Conservation (phyloP, 2,113 vertebrate species). For the Willisornis vidua region DNA sequence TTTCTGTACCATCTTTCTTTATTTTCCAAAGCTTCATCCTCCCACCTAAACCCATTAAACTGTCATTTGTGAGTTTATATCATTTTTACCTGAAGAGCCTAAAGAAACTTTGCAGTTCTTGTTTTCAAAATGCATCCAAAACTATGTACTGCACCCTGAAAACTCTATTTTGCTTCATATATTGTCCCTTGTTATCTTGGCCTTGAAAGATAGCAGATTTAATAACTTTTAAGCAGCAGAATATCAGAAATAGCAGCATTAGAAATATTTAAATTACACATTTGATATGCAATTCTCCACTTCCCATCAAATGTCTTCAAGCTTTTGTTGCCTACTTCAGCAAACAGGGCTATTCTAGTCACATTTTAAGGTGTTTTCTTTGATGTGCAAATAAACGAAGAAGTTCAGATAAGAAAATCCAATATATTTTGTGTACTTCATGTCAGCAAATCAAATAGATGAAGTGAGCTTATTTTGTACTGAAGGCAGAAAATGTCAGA, state of each 20-base stretch:
- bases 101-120: conserved; percentile 32
- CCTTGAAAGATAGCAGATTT: conserved; percentile 21
- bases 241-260: conserved; percentile 52
- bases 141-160: conserved; percentile 13
- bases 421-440: conserved; percentile 37
- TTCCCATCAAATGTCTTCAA: conserved; percentile 38
- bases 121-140: conserved; percentile 47
- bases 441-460: neutral
- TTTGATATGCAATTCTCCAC: conserved; percentile 54
- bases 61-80: conserved; percentile 32
- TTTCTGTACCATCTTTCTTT: conserved; percentile 37
- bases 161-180: neutral
- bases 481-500: conserved; percentile 46
- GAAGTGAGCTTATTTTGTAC: conserved; percentile 14
- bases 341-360: conserved; percentile 36
- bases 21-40: conserved; percentile 39
- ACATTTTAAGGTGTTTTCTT: conserved; percentile 58
- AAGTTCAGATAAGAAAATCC: conserved; percentile 59
- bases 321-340: conserved; percentile 58
- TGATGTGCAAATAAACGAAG: conserved; percentile 65
- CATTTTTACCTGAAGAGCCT: conserved; percentile 42
- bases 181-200: conserved; percentile 39
- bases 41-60: conserved; percentile 45
- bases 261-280: conserved; percentile 66
- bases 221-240: conserved; percentile 49